Evolutionary conservation across 2,888 invertebrate genomes (phyloP).

Genomic region (Hydrotaea cyrtoneurina): DNA sequence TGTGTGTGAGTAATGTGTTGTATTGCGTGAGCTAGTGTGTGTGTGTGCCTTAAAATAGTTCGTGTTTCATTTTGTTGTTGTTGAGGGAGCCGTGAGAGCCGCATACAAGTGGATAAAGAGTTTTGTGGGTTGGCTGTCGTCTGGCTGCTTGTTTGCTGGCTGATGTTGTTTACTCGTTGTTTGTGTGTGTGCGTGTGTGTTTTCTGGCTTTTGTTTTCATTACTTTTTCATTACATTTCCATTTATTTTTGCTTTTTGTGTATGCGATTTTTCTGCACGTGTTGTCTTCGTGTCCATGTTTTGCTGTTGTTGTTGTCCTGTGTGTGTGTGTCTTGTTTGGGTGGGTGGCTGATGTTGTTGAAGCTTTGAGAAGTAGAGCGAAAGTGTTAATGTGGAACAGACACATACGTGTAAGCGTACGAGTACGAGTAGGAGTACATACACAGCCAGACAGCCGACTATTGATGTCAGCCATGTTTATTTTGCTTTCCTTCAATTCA

Average conservation of each 20-base stretch:
- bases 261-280: slow-evolving; percentile 55
- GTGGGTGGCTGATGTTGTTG: neutral
- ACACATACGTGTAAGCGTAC: slow-evolving; percentile 52
- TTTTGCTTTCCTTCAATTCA: neutral
- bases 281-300: slow-evolving; percentile 46
- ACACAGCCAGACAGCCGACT: neutral
- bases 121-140: slow-evolving; percentile 3
- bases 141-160: neutral
- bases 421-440: too few relatives aligned
- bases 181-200: neutral
- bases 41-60: neutral
- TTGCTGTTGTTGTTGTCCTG: neutral
- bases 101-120: neutral
- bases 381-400: slow-evolving; percentile 69
- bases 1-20: neutral
- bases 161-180: neutral
- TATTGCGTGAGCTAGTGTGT: neutral
- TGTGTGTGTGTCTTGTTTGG: neutral
- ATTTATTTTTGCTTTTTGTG: neutral
- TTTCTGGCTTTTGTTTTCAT: slow-evolving; percentile 39
- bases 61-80: neutral
- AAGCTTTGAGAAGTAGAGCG: slow-evolving; percentile 41
- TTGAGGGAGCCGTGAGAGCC: neutral
- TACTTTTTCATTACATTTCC: slow-evolving; percentile 28
- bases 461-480: slow-evolving; percentile 69